These are phyloP conservation scores for Protomyctophum bolini DNA, from an alignment of 2,113 vertebrate species.

Conservation along the genomic window DNA sequence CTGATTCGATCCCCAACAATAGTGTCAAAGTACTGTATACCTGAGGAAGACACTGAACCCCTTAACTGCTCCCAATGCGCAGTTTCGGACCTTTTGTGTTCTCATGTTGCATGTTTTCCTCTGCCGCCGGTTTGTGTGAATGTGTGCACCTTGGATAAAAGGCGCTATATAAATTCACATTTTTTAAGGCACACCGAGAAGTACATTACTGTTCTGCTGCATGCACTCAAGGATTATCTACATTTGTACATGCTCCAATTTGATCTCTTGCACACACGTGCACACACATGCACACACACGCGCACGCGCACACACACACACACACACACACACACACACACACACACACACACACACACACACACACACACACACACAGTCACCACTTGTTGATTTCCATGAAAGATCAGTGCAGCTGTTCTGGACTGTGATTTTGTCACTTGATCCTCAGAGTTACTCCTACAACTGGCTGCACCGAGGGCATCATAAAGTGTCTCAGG, in stretches of 20 bases:
- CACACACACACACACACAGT: conserved; percentile 33
- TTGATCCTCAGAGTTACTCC: conserved; percentile 59
- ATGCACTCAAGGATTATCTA: conserved; percentile 28
- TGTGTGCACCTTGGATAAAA: not conserved
- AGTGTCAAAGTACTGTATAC: too few relatives aligned
- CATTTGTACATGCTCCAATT: conserved; percentile 23
- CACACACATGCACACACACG: not conserved
- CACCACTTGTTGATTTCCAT: conserved; percentile 72
- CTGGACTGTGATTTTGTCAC: conserved; percentile 62
- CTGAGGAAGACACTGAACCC: too few relatives aligned
- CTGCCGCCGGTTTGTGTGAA: not conserved
- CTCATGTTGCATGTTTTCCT: too few relatives aligned
- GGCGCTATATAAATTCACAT: too few relatives aligned
- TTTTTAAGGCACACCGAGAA: conserved; percentile 12
- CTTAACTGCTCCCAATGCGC: too few relatives aligned
- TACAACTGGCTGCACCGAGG: conserved; percentile 43
- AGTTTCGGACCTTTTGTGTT: too few relatives aligned
- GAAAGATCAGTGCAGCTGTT: conserved; percentile 77
- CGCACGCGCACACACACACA: conserved; percentile 1
- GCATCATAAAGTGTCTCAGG: conserved; percentile 59
- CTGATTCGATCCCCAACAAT: too few relatives aligned
- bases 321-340: conserved; percentile 14
- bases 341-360: not conserved
- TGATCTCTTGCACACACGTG: conserved; percentile 13
- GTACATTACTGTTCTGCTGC: conserved; percentile 16